Evolutionary conservation across 2,113 vertebrate species (phyloP).

Genomic region (Campylomormyrus numenius): DNA sequence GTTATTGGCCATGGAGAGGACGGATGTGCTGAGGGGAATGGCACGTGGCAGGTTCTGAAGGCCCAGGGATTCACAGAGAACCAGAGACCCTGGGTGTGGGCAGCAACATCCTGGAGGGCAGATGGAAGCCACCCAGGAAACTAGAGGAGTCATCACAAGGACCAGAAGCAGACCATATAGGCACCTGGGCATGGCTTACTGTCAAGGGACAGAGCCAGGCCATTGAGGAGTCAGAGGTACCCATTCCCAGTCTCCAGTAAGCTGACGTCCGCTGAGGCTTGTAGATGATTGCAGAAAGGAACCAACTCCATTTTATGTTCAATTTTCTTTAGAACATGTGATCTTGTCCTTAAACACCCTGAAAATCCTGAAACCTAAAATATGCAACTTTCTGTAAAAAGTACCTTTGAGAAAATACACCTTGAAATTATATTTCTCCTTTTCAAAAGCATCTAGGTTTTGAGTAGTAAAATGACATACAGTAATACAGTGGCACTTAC

Average conservation of each 20-base stretch:
- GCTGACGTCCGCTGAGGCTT: no score
- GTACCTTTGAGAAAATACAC: background rate
- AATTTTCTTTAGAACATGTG: background rate
- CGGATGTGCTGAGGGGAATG: slow-evolving; percentile 52
- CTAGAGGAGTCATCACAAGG: slow-evolving; percentile 41
- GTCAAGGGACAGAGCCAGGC: slow-evolving; percentile 23
- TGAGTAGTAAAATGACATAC: background rate
- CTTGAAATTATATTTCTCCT: background rate
- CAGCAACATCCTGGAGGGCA: slow-evolving; percentile 68
- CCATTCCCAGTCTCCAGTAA: background rate
- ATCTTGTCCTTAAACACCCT: background rate
- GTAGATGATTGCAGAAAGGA: background rate
- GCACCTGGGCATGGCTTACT: slow-evolving; percentile 59
- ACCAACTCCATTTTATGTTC: background rate
- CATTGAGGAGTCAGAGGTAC: background rate
- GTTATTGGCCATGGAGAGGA: slow-evolving; percentile 61
- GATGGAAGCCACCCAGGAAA: slow-evolving; percentile 28
- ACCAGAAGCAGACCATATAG: slow-evolving; percentile 47
- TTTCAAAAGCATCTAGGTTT: background rate
- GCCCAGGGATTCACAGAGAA: slow-evolving; percentile 62
- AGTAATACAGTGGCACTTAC: slow-evolving; percentile 32
- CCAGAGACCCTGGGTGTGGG: slow-evolving; percentile 44
- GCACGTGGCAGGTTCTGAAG: slow-evolving; percentile 55
- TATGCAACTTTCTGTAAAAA: background rate
- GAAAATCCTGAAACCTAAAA: background rate